A percentile compares a stretch with the other conserved stretches of the same genome.
Conservation (phyloP, 1,140 invertebrate genomes). For the Chironomus tepperi region DNA sequence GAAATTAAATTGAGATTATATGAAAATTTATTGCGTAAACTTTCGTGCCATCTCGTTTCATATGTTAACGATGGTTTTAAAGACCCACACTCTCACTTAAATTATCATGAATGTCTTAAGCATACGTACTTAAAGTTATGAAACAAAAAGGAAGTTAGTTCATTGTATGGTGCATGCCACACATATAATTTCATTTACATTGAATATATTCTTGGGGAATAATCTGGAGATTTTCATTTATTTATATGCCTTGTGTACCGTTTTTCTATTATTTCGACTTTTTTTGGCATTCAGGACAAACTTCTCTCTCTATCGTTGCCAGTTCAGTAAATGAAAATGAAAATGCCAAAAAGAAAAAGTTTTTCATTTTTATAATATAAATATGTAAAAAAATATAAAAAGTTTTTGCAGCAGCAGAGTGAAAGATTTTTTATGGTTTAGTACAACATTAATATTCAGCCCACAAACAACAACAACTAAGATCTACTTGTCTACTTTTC, state of each 20-base stretch:
- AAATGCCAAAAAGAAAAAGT: background rate
- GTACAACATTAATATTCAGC: no score
- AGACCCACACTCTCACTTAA: background rate
- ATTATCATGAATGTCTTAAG: background rate
- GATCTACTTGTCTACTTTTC: no score
- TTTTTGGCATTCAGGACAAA: background rate
- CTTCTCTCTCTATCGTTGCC: no score
- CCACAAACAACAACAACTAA: no score
- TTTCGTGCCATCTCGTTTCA: background rate
- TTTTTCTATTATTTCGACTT: background rate
- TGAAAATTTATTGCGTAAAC: conserved; percentile 20
- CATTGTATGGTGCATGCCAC: background rate
- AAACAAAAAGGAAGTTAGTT: background rate
- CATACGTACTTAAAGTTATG: background rate
- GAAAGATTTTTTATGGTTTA: no score
- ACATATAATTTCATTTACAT: background rate
- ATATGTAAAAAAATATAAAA: no score
- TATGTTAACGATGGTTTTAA: background rate
- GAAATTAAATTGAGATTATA: conserved; percentile 22
- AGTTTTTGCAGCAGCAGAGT: no score
- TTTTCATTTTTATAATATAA: no score
- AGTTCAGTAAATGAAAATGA: background rate
- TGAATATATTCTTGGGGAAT: background rate
- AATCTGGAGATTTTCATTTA: background rate
- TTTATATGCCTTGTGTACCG: background rate